Evolutionary conservation across 2,888 invertebrate species (phyloP).

Genomic region (Epinotia bilunana): DNA sequence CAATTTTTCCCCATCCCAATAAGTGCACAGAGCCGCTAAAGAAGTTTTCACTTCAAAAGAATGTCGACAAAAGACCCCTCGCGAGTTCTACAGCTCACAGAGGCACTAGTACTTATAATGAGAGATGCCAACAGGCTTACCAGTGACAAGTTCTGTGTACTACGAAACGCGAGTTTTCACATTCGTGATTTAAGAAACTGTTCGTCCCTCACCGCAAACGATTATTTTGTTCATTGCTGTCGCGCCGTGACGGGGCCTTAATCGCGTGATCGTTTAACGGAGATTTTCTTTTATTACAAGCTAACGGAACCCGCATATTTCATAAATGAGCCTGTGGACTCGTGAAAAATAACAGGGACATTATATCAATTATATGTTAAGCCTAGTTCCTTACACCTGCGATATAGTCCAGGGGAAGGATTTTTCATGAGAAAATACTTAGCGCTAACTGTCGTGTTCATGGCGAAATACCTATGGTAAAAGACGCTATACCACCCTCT

Average conservation of each 20-base stretch:
- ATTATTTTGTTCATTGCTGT: slow-evolving; percentile 75
- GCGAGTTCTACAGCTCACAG: no score
- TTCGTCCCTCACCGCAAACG: slow-evolving; percentile 75
- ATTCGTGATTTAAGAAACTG: slow-evolving; percentile 79
- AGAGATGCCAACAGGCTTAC: no score
- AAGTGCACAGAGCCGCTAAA: no score
- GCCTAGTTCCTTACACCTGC: background rate
- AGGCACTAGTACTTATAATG: no score
- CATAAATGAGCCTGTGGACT: slow-evolving; percentile 31
- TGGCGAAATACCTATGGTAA: no score
- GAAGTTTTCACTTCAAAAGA: no score
- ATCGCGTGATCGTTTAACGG: slow-evolving; percentile 64
- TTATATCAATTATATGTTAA: background rate
- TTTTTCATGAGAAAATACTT: background rate
- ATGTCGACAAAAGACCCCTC: no score
- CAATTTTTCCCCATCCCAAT: no score
- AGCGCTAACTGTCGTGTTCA: no score
- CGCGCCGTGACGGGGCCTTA: slow-evolving; percentile 58
- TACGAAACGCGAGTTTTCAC: slow-evolving; percentile 67
- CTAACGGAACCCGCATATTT: slow-evolving; percentile 44
- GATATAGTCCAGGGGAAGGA: background rate
- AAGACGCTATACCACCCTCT: no score
- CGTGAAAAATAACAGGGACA: slow-evolving; percentile 21
- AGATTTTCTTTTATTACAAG: slow-evolving; percentile 61
- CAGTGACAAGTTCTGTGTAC: slow-evolving; percentile 48